Evolutionary conservation across 2,113 vertebrate genomes (phyloP).

Genomic region (Mobula hypostoma): DNA sequence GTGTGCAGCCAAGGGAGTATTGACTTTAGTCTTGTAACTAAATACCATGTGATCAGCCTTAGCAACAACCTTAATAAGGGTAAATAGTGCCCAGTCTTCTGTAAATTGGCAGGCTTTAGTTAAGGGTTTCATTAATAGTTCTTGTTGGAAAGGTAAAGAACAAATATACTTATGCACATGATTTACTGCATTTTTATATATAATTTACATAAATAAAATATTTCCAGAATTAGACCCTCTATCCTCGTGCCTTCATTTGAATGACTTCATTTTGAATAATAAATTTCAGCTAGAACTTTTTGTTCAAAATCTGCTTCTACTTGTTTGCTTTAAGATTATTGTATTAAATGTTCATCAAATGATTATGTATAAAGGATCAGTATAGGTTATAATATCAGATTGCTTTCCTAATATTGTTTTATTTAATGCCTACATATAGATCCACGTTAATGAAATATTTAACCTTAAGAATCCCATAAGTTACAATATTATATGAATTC

Average conservation of each 20-base stretch:
- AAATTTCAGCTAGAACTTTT: neutral
- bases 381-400: neutral
- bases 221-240: neutral
- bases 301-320: neutral
- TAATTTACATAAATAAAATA: neutral
- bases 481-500: neutral
- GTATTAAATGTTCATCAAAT: neutral
- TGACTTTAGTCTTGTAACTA: conserved; percentile 27
- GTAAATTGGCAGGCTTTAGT: neutral
- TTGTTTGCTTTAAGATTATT: conserved; percentile 20
- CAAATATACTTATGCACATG: neutral
- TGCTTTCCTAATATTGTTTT: neutral
- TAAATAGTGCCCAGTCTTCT: conserved; percentile 17
- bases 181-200: neutral
- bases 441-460: neutral
- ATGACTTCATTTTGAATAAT: neutral
- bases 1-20: neutral
- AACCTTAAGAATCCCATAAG: neutral
- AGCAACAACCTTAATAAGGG: neutral
- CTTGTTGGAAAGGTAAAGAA: neutral
- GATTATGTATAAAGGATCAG: neutral
- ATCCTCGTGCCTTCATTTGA: neutral
- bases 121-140: neutral
- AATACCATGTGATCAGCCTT: conserved; percentile 29
- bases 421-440: neutral